Evolutionary conservation across 2,888 invertebrate genomes (phyloP).

Genomic region (Theretra japonica): DNA sequence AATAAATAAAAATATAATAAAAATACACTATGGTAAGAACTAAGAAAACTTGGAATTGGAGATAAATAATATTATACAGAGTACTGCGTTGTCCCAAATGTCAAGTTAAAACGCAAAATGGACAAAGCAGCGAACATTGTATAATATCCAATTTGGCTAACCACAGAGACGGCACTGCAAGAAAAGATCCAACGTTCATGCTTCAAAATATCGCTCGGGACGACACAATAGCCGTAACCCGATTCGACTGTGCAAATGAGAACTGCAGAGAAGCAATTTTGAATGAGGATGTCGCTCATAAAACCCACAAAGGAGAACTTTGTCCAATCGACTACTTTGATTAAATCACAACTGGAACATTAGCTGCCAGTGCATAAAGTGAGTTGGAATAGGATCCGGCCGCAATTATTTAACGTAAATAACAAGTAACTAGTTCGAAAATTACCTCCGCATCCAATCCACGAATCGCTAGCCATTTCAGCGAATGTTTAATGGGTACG

Average conservation of each 20-base stretch:
- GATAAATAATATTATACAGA: not conserved
- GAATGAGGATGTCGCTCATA: slow-evolving; percentile 18
- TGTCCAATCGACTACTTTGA: not conserved
- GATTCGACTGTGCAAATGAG: slow-evolving; percentile 13
- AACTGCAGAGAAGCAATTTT: slow-evolving; percentile 7
- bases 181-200: not conserved
- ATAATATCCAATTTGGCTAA: slow-evolving; percentile 15
- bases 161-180: not conserved
- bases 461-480: too few species aligned
- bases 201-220: slow-evolving; percentile 3
- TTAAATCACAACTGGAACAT: slow-evolving; percentile 3
- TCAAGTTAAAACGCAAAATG: not conserved
- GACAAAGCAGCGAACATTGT: not conserved
- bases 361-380: not conserved
- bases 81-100: not conserved
- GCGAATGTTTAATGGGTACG: too few species aligned
- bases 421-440: too few species aligned
- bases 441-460: too few species aligned
- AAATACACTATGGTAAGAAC: too few species aligned
- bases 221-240: slow-evolving; percentile 19
- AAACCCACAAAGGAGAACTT: slow-evolving; percentile 4
- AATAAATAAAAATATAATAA: too few species aligned
- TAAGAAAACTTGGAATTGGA: not conserved
- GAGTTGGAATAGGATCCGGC: not conserved
- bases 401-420: not conserved